Base-by-base conservation (phyloP, 1,140 invertebrate genomes). In the Macrobrachium rosenbergii region DNA sequence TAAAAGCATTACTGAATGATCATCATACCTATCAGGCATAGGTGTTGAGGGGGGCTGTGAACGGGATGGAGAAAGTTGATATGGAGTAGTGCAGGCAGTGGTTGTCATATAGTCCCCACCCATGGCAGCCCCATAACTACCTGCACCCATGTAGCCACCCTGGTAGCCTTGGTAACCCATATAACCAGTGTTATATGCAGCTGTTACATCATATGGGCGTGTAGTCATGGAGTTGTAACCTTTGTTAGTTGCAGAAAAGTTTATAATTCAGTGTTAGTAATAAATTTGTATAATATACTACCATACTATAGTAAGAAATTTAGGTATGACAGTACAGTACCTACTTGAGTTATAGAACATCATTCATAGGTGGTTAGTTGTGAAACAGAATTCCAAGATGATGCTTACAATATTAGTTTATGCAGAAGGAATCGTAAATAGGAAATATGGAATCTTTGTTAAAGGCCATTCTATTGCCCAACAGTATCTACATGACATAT, bases 111-210 rank as follows among this genome's bases (percentile, higher is more conserved):
- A 90, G 83, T 90, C 89, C 16, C 87, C 83, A 17, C 87, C 84
- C 89, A 90, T 90, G 17, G 89, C 75, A 17, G 87, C 76, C 12
- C 89, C 89, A 67, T 90, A 90, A 67, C 83, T 69, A 8, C 89
- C 89, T 2, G 89, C 81, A 5, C 83, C 83, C 89, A 90, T 90
- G 77, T 90, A 90, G 43, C 89, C 88, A 14, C 89, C 89, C 72
- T 90, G 89, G 83, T 90, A 90, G 67, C 89, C 83, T 69, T 90
- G 89, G 84, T 90, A 90, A 19, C 89, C 89, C 89, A 90, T 90
- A 83, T 90, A 90, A 59, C 89, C 89, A 11, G 87, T 28, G 87
- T 90, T 90, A 85, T 90, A 90, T 37, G 89, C 89, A 17, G 73
- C 80, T 59, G 87, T 85, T 23, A 90, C 89, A 64, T 90, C 89